A percentile compares a stretch with the other conserved stretches of the same genome.
Conservation (phyloP, 1,140 invertebrate species). For the Subanguina moxae region DNA sequence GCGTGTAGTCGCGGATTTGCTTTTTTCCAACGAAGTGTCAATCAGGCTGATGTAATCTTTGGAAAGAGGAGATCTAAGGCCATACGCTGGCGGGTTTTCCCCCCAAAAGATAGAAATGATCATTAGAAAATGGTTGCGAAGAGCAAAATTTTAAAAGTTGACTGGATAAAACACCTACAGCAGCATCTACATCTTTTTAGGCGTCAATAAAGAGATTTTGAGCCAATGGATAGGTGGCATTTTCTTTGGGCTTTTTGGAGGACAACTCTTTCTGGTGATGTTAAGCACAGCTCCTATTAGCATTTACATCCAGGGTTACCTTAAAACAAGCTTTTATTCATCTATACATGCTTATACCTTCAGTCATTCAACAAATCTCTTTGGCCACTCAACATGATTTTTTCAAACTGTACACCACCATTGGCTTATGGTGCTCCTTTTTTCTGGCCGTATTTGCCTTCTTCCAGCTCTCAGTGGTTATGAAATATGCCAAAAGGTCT, state of each 20-base stretch:
- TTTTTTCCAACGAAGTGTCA: no score
- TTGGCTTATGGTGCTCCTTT: constrained; percentile 61
- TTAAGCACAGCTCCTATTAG: constrained; percentile 61
- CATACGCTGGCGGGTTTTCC: no score
- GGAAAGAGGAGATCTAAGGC: no score
- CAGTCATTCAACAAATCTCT: constrained; percentile 61
- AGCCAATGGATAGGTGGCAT: constrained; percentile 61
- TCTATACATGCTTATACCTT: constrained; percentile 16
- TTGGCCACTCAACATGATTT: constrained; percentile 60
- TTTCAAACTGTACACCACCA: constrained; percentile 60
- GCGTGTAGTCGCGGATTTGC: no score
- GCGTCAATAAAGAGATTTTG: constrained; percentile 61
- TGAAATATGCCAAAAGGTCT: constrained; percentile 62
- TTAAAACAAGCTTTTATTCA: neutral
- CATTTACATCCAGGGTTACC: constrained; percentile 59
- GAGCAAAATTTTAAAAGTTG: no score
- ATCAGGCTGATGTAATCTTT: no score
- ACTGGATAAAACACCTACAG: no score
- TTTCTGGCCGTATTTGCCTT: constrained; percentile 61
- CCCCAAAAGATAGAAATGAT: no score
- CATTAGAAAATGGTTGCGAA: no score
- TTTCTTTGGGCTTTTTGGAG: constrained; percentile 61
- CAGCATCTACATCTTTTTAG: no score
- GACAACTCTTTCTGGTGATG: constrained; percentile 62
- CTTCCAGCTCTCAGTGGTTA: constrained; percentile 60